Evolutionary conservation across 2,113 vertebrate genomes (phyloP).

Genomic region (Perccottus glenii): DNA sequence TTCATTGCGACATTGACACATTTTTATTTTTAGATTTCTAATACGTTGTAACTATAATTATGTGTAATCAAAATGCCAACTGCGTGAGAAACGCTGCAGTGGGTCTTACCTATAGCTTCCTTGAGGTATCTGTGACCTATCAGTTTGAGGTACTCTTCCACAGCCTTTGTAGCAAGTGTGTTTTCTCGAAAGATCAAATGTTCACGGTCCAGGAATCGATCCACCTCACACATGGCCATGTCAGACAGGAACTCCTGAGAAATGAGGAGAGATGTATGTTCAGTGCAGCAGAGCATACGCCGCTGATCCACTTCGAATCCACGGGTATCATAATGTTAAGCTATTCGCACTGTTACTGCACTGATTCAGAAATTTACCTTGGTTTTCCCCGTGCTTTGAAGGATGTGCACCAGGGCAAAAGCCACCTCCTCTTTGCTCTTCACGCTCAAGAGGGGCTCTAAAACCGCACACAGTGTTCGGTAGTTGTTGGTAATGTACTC

Average conservation of each 20-base stretch:
- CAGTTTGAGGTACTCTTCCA: slow-evolving; percentile 98
- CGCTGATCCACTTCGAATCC: not conserved
- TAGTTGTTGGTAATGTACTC: slow-evolving; percentile 98
- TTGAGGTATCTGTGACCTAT: slow-evolving; percentile 99
- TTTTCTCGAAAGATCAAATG: slow-evolving; percentile 98
- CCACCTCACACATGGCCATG: slow-evolving; percentile 98
- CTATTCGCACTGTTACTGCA: not conserved
- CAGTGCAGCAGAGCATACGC: not conserved
- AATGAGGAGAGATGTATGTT: slow-evolving; percentile 9
- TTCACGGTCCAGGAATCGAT: slow-evolving; percentile 96
- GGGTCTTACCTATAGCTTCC: slow-evolving; percentile 91
- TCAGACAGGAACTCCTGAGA: slow-evolving; percentile 95
- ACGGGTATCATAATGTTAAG: not conserved
- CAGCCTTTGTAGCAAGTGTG: slow-evolving; percentile 97
- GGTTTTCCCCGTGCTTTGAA: slow-evolving; percentile 95
- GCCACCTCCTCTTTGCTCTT: slow-evolving; percentile 99
- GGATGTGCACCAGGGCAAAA: slow-evolving; percentile 93
- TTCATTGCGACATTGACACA: slow-evolving; percentile 18
- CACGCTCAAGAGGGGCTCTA: slow-evolving; percentile 93
- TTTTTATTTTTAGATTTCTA: not conserved
- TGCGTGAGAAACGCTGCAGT: no score
- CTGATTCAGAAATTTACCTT: slow-evolving; percentile 82
- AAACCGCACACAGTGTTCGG: slow-evolving; percentile 90
- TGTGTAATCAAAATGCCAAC: no score
- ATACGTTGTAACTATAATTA: not conserved